These are phyloP conservation scores for Oligia strigilis DNA, from an alignment of 2,888 invertebrate species.

Conservation along the genomic window DNA sequence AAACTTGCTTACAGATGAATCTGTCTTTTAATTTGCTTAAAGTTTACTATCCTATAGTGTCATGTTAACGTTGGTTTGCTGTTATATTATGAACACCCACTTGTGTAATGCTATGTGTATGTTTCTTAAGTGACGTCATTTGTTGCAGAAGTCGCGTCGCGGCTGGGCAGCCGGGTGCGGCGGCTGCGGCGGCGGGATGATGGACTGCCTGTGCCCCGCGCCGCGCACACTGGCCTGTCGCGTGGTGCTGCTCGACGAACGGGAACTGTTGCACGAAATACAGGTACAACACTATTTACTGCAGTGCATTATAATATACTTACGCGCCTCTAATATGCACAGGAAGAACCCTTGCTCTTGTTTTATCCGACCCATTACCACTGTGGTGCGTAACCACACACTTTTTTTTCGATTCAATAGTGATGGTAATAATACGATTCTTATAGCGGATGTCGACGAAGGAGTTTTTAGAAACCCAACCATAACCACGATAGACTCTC, in stretches of 20 bases:
- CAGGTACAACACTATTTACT: conserved; percentile 91
- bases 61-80: background rate
- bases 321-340: background rate
- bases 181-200: conserved; percentile 81
- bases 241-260: conserved; percentile 96
- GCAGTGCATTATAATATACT: background rate
- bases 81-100: background rate
- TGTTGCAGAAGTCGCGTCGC: conserved; percentile 65
- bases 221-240: conserved; percentile 93
- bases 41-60: background rate
- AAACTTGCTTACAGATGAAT: conserved; percentile 1
- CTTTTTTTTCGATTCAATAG: conserved; percentile 53
- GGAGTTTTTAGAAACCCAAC: conserved; percentile 76
- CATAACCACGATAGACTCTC: conserved; percentile 64
- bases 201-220: conserved; percentile 91
- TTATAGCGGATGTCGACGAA: conserved; percentile 54
- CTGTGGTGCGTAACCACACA: conserved; percentile 26
- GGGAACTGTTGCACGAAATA: conserved; percentile 96
- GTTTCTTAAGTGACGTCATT: conserved; percentile 58
- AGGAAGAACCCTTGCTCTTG: background rate
- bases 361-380: conserved; percentile 14
- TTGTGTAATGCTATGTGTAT: conserved; percentile 17
- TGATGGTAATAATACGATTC: conserved; percentile 51
- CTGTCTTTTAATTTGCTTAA: background rate
- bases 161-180: conserved; percentile 69